Conservation (phyloP, 2,113 vertebrate genomes). For the Ranitomeya imitator region DNA sequence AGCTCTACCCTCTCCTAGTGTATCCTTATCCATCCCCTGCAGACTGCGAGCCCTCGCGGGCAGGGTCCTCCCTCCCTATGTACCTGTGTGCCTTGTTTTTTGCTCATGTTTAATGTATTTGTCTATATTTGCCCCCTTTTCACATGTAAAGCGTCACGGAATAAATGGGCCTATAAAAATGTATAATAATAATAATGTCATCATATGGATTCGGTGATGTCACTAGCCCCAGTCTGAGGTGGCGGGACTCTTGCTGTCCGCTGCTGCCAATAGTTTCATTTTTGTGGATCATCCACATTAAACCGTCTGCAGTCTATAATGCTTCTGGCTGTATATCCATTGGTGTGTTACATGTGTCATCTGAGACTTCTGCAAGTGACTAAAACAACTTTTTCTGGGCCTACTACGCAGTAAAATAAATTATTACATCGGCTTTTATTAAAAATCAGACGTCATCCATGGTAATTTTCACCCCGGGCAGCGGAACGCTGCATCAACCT, state of each 20-base stretch:
- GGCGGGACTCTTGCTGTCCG: background rate
- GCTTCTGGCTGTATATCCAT: background rate
- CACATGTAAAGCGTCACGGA: too few species aligned
- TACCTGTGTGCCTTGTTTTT: too few species aligned
- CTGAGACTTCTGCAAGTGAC: background rate
- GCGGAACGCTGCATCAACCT: background rate
- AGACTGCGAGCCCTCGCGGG: too few species aligned
- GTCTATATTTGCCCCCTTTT: too few species aligned
- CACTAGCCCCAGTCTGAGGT: background rate
- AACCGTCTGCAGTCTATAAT: too few species aligned
- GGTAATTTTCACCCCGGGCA: background rate
- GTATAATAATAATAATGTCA: background rate
- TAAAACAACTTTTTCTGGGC: background rate
- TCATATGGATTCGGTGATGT: background rate
- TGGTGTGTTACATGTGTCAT: background rate
- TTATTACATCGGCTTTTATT: background rate
- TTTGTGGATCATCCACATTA: too few species aligned
- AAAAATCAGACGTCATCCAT: background rate
- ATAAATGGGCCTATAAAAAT: too few species aligned
- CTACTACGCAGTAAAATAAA: background rate
- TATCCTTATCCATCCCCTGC: too few species aligned
- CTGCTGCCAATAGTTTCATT: too few species aligned
- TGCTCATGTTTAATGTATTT: too few species aligned
- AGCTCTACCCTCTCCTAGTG: too few species aligned
- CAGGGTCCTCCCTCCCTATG: too few species aligned